A percentile compares a stretch with the other conserved stretches of the same genome.
phyloP scores from a whole-genome alignment of 2,113 vertebrate species.

The Gymnarchus niloticus region DNA sequence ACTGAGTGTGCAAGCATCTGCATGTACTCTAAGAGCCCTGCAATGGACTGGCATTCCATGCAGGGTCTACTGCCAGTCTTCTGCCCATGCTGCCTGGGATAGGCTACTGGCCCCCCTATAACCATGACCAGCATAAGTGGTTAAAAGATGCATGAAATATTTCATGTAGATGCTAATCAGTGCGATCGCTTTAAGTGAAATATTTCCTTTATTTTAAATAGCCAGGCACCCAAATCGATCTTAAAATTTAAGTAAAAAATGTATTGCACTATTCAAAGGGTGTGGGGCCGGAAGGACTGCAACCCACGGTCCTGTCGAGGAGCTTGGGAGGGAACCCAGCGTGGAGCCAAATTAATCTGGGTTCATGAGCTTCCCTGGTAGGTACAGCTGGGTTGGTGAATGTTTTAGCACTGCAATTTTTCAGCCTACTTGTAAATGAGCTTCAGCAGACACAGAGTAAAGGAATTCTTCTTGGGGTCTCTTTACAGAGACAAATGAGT shows the following conservation, averaged over 20 bases:
- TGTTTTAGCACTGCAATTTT: constrained; percentile 2
- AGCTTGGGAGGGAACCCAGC: background rate
- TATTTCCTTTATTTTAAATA: background rate
- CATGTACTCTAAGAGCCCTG: too few relatives aligned
- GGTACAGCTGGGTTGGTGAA: constrained; percentile 9
- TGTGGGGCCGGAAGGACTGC: too few relatives aligned
- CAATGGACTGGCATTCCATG: too few relatives aligned
- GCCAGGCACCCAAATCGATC: background rate
- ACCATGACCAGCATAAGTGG: too few relatives aligned
- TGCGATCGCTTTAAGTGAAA: background rate
- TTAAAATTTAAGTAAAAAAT: background rate
- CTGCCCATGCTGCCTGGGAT: too few relatives aligned
- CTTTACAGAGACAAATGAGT: constrained; percentile 24
- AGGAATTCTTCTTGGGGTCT: background rate
- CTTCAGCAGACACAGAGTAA: constrained; percentile 12
- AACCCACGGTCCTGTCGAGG: background rate
- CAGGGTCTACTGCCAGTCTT: too few relatives aligned
- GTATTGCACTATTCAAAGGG: background rate
- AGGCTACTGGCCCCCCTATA: too few relatives aligned
- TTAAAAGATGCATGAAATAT: too few relatives aligned
- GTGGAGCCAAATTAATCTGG: constrained; percentile 12
- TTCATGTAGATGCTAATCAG: too few relatives aligned
- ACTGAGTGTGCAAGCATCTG: too few relatives aligned
- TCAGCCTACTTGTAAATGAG: constrained; percentile 16
- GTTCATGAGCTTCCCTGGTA: background rate